Conservation (phyloP, 2,888 invertebrate genomes). For the Dascillus cervinus region DNA sequence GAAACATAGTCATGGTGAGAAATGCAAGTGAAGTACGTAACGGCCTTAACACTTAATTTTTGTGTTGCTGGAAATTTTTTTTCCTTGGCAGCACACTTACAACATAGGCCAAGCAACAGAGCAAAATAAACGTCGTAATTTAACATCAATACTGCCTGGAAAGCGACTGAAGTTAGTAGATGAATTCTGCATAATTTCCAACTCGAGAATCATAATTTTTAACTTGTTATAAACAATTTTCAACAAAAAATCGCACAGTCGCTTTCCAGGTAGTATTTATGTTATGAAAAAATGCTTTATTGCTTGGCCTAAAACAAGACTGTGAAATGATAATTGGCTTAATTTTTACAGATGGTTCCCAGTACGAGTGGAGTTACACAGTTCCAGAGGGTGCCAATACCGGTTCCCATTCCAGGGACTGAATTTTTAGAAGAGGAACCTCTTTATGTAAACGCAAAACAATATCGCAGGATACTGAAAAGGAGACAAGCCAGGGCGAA, state of each 20-base stretch:
- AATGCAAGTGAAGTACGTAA: slow-evolving; percentile 36
- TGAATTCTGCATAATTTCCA: too few species aligned
- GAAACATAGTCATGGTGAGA: slow-evolving; percentile 71
- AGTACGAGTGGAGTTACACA: slow-evolving; percentile 43
- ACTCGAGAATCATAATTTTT: too few species aligned
- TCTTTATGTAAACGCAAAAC: slow-evolving; percentile 96
- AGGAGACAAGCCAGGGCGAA: slow-evolving; percentile 90
- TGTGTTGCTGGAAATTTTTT: slow-evolving; percentile 1
- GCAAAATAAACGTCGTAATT: too few species aligned
- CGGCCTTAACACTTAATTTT: slow-evolving; percentile 6
- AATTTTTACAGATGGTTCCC: slow-evolving; percentile 50
- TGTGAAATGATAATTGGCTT: too few species aligned
- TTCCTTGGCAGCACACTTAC: neutral
- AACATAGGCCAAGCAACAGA: too few species aligned
- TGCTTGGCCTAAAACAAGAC: too few species aligned
- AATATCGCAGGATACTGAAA: slow-evolving; percentile 93
- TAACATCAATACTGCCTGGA: neutral
- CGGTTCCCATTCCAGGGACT: slow-evolving; percentile 51
- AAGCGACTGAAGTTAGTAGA: too few species aligned
- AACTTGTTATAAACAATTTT: too few species aligned
- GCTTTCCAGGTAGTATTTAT: too few species aligned
- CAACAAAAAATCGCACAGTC: neutral
- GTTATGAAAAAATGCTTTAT: too few species aligned
- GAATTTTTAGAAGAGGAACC: slow-evolving; percentile 85
- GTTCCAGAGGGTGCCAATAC: slow-evolving; percentile 54